Conservation (phyloP, 1,140 invertebrate species). For the Microplitis mediator region DNA sequence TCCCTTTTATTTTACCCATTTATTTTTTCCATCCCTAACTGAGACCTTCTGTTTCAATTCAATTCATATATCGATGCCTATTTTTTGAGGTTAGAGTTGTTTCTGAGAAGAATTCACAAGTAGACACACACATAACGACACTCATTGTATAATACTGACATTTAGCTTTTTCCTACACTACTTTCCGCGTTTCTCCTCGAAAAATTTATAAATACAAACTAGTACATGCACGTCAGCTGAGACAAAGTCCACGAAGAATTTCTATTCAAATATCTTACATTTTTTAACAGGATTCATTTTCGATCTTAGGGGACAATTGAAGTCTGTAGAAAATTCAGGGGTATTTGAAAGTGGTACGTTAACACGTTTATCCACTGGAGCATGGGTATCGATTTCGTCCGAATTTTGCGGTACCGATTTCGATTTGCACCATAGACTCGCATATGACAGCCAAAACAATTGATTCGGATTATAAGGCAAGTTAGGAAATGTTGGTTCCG, state of each 20-base stretch:
- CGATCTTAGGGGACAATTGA: not conserved
- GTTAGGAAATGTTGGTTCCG: conserved; percentile 36
- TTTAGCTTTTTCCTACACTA: no score
- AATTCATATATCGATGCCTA: conserved; percentile 7
- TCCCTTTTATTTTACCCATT: not conserved
- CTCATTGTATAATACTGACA: no score
- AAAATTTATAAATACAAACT: no score
- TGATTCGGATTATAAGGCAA: conserved; percentile 61
- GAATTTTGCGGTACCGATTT: not conserved
- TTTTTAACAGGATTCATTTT: conserved; percentile 7
- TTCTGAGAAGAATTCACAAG: not conserved
- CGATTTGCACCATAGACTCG: no score
- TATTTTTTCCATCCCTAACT: no score
- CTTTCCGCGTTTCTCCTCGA: no score
- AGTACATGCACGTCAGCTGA: no score
- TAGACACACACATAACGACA: not conserved
- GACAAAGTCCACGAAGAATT: no score
- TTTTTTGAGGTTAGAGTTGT: not conserved
- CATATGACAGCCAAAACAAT: no score
- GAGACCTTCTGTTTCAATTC: not conserved
- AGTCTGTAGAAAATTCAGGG: not conserved
- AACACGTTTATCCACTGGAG: not conserved
- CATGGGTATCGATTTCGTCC: no score
- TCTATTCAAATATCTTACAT: not conserved
- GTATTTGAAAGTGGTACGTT: not conserved